phyloP scores from a whole-genome alignment of 2,113 vertebrate genomes.

The Dipodomys stephensi region DNA sequence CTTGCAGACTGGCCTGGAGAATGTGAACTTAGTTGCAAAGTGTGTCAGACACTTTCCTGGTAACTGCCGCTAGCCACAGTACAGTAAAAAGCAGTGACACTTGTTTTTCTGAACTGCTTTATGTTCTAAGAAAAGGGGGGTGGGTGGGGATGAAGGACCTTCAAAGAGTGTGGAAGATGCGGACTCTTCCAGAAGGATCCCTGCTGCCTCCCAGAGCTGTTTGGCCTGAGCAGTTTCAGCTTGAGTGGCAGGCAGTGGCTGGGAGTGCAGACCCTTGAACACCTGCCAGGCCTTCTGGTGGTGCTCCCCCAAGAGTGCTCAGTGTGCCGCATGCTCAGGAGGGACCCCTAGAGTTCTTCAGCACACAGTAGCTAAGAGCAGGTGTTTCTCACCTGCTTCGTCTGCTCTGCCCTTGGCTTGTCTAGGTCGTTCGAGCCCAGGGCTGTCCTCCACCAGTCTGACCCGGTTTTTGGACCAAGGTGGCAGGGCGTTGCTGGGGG shows the following conservation, averaged over 20 bases:
- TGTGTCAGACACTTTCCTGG: background rate
- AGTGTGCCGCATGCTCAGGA: background rate
- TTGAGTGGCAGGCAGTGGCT: background rate
- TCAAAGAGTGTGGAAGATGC: background rate
- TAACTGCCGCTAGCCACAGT: background rate
- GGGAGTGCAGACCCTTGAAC: background rate
- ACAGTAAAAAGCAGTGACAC: background rate
- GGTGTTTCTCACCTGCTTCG: background rate
- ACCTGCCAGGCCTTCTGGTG: background rate
- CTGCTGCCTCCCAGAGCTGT: background rate
- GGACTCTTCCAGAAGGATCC: background rate
- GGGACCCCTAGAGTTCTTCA: background rate
- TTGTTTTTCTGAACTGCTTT: background rate
- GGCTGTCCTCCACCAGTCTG: background rate
- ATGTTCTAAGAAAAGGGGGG: too few species aligned
- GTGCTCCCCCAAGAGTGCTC: background rate
- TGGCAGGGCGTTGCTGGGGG: background rate
- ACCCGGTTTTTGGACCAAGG: background rate
- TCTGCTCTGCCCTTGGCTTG: background rate
- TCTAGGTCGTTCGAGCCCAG: background rate
- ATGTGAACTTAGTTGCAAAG: too few species aligned
- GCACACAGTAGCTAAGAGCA: slow-evolving; percentile 8
- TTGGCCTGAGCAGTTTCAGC: background rate
- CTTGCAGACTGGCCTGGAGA: background rate
- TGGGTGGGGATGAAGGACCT: too few species aligned